Evolutionary conservation across 64 coral and sea anemone species (phyloP).

Genomic region (Stichodactyla mertensii): DNA sequence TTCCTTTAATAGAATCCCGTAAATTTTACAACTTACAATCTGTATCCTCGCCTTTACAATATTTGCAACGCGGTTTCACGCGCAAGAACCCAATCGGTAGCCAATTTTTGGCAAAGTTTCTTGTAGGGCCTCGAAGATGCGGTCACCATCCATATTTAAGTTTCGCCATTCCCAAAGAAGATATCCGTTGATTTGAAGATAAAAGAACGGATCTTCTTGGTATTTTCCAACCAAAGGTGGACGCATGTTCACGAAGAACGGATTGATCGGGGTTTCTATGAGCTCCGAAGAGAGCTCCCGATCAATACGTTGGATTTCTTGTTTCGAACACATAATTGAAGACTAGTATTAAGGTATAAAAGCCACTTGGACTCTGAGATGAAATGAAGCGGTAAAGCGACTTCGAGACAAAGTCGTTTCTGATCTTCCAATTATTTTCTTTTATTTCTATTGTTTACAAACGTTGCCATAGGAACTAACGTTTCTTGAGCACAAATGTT

Average conservation of each 20-base stretch:
- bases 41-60: not conserved
- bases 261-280: constrained; percentile 44
- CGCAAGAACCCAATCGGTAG: not conserved
- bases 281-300: constrained; percentile 54
- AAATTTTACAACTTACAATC: too few species aligned
- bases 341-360: not conserved
- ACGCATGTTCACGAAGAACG: constrained; percentile 23
- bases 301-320: constrained; percentile 44
- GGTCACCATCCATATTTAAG: not conserved
- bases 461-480: not conserved
- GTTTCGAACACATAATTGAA: not conserved
- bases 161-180: constrained; percentile 28
- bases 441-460: not conserved
- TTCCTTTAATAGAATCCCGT: too few species aligned
- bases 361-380: not conserved
- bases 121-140: constrained; percentile 21
- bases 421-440: not conserved
- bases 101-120: constrained; percentile 1
- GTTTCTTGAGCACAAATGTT: too few species aligned
- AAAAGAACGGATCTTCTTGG: constrained; percentile 2
- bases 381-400: not conserved
- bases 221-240: not conserved
- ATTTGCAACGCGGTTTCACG: not conserved
- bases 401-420: not conserved
- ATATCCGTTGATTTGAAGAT: constrained; percentile 33